Evolutionary conservation across 2,797 vertebrate species (phyloP).

Genomic region (Aphelocoma californica): DNA sequence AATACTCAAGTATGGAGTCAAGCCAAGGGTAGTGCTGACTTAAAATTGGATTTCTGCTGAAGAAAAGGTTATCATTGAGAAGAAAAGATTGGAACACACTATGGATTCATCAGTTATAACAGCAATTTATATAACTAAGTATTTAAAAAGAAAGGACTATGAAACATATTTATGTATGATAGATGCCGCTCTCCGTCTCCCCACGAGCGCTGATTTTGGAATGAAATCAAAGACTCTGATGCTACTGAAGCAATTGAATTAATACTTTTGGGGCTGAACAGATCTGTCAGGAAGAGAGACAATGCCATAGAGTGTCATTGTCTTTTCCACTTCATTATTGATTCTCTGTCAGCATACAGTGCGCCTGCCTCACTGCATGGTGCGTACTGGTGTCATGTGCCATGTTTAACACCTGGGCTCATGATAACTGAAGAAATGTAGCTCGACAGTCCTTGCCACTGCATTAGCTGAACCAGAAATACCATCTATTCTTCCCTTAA

Average conservation of each 20-base stretch:
- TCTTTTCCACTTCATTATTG: slow-evolving; percentile 67
- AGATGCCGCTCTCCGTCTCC: neutral
- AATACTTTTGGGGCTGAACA: slow-evolving; percentile 42
- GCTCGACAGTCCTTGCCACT: slow-evolving; percentile 42
- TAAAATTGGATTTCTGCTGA: neutral
- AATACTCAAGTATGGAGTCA: neutral
- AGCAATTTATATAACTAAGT: neutral
- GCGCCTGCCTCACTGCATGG: slow-evolving; percentile 12
- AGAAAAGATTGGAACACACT: neutral
- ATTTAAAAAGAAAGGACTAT: neutral
- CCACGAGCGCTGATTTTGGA: neutral
- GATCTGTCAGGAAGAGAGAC: slow-evolving; percentile 45
- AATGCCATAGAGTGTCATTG: slow-evolving; percentile 50
- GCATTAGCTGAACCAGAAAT: neutral
- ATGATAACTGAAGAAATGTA: slow-evolving; percentile 42
- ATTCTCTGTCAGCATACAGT: slow-evolving; percentile 46
- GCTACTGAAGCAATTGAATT: slow-evolving; percentile 18
- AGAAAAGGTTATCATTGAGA: neutral
- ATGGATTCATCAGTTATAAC: neutral
- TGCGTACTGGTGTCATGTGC: slow-evolving; percentile 25
- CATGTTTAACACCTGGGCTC: slow-evolving; percentile 65
- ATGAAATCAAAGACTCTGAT: slow-evolving; percentile 31
- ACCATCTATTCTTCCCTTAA: neutral
- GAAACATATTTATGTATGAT: neutral
- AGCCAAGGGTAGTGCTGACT: neutral